Conservation (phyloP, 2,888 invertebrate species). For the Polydrusus tereticollis region DNA sequence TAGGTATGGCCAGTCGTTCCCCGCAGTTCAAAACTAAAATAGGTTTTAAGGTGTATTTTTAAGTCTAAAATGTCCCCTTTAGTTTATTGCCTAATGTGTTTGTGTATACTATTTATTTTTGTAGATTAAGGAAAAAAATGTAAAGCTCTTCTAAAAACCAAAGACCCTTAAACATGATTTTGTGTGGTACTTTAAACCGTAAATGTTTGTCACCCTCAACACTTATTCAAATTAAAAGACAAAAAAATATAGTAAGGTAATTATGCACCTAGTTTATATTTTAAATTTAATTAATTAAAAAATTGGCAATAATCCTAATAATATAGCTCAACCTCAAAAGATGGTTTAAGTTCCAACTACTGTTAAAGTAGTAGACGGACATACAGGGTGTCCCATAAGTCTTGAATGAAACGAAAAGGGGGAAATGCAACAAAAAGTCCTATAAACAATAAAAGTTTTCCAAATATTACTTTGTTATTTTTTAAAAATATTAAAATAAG, state of each 20-base stretch:
- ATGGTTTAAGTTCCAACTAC: slow-evolving; percentile 16
- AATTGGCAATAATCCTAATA: neutral
- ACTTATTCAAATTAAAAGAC: neutral
- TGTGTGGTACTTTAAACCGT: slow-evolving; percentile 2
- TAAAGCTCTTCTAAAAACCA: slow-evolving; percentile 24
- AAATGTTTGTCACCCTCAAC: no score
- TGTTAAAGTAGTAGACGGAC: neutral
- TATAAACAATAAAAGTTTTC: no score
- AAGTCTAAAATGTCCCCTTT: slow-evolving; percentile 10
- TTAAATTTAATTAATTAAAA: neutral
- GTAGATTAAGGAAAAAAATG: slow-evolving; percentile 19
- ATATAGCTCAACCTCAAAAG: neutral
- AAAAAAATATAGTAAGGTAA: neutral
- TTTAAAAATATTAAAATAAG: no score
- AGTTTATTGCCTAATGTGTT: slow-evolving; percentile 18
- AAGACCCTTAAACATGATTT: slow-evolving; percentile 17
- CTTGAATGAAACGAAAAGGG: no score
- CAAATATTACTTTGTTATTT: no score
- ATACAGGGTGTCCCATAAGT: neutral
- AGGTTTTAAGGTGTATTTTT: slow-evolving; percentile 29
- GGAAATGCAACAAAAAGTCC: no score
- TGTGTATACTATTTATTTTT: slow-evolving; percentile 32
- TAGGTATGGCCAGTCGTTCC: slow-evolving; percentile 42
- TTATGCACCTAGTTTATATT: neutral
- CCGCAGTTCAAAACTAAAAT: slow-evolving; percentile 36